Conservation (phyloP, 2,888 invertebrate species). For the Electrophaes corylata region DNA sequence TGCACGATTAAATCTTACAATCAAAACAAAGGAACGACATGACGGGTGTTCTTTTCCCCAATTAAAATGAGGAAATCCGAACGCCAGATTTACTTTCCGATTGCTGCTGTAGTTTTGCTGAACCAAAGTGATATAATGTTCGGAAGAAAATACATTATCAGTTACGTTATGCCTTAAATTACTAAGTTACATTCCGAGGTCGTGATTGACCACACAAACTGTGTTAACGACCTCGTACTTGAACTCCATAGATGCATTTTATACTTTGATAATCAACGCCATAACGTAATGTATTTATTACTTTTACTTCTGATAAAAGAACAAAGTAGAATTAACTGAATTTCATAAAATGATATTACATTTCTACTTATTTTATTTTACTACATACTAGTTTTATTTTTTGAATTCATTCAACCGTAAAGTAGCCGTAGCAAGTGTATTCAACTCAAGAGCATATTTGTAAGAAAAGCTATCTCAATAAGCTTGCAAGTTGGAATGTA, state of each 20-base stretch:
- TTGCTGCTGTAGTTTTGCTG: neutral
- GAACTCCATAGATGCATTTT: conserved; percentile 15
- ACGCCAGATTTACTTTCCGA: neutral
- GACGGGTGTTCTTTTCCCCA: neutral
- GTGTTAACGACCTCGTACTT: conserved; percentile 12
- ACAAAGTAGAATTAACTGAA: neutral
- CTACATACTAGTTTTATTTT: no score
- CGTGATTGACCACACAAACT: neutral
- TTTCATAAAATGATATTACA: neutral
- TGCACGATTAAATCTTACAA: neutral
- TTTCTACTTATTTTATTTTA: no score
- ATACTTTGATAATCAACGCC: conserved; percentile 11
- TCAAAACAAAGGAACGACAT: neutral
- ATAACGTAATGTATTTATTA: no score
- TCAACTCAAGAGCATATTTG: neutral
- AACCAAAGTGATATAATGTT: neutral
- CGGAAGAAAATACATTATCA: neutral
- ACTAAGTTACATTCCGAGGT: neutral
- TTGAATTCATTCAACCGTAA: no score
- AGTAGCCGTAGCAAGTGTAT: no score
- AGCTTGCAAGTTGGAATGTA: neutral
- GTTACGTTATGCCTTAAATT: neutral
- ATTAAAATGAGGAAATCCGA: neutral
- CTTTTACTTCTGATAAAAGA: neutral
- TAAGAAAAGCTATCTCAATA: neutral